Base-by-base conservation (phyloP, 2,113 vertebrate species). In the Anser brachyrhynchus region DNA sequence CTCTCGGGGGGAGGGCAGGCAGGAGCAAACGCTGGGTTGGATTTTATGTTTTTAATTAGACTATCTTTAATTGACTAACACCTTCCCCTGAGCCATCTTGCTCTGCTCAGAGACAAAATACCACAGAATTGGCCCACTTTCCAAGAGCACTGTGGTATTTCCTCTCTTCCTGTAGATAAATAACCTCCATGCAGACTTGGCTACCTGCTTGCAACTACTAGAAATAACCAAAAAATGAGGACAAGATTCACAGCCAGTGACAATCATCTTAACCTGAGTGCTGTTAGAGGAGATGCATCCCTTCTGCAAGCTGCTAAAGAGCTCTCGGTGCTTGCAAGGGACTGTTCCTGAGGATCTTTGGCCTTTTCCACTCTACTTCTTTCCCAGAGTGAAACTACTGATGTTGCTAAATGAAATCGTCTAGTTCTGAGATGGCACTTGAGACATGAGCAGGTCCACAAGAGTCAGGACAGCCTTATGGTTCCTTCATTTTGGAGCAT, bases 1-100 rank as follows among this genome's bases (percentile, higher is more conserved):
- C 81, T 92, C 64, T 35, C 39, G 51, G n/a, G n/a, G 69, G 81
- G 82, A 70, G 55, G 81, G 46, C 58, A 92, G 54, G 62, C 84
- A 95, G 84, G 70, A 95, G 71, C 11, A 82, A 95, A 91, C 73
- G 54, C 67, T 91, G 71, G 73, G 89, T 76, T 95, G 84, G 81
- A 90, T 96, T 96, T 89, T 95, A 82, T 96, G 92, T 94, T 96
- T 97, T 92, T 95, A 96, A 96, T 96, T 96, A 96, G 91, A 90
- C 92, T 94, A 84, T 94, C 93, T 94, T 89, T 97, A 96, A 96
- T 93, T 96, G 95, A 93, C 94, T 97, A 96, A 96, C 95, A 96
- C 91, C 92, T 96, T 97, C 93, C 93, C 87, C 87, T 96, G 95
- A 95, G 92, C 92, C 95, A 92, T 96, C 90, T 93, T 97, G 92